Evolutionary conservation across 1,140 invertebrate species (phyloP), one percentile per base, ranked within the genome.

Genomic region (Drosophila neocordata): DNA sequence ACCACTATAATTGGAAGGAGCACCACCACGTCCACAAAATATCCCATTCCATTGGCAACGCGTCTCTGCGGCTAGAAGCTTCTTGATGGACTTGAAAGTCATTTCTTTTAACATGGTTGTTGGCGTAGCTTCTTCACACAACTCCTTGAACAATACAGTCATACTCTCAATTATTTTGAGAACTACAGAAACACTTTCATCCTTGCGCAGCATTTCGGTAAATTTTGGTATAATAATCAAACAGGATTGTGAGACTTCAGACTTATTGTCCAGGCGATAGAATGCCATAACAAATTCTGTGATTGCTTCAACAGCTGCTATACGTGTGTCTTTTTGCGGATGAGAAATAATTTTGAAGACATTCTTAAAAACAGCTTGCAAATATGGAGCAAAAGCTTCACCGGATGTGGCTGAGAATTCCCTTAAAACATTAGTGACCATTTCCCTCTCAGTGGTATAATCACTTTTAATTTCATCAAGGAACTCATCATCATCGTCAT

Each of bases 381-480:
- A 89, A 78, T 94, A 96, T 1, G 95, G 95, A 34, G 94, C 77
- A 87, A 96, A 96, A 5, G 94, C 93, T 62, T 92, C 81, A 20
- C 94, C 94, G 2, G 93, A 93, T 79, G 95, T 92, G 65, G 92
- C 79, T 24, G 95, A 95, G 34, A 97, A 93, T 89, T 96, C 95
- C 67, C 94, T 94, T 1, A 97, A 92, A 6, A 95, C 94, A 64
- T 94, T 74, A 69, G 96, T 95, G 3, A 96, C 95, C 90, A 96
- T 95, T 91, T 96, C 96, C 82, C 97, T 97, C 90, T 97, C 96
- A 77, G 95, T 94, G 37, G 96, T 91, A 83, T 94, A 97, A 1
- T 95, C 92, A 92, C 96, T 97, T 84, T 96, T 95, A 11, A 96
- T 94, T n/a, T 92, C 94, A 9, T 85, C 84, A 1, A 79, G 71